Evolutionary conservation across 30 jellyfish, hydroid and myxozoan genomes (phyloP).

Genomic region (Hydractinia echinata): DNA sequence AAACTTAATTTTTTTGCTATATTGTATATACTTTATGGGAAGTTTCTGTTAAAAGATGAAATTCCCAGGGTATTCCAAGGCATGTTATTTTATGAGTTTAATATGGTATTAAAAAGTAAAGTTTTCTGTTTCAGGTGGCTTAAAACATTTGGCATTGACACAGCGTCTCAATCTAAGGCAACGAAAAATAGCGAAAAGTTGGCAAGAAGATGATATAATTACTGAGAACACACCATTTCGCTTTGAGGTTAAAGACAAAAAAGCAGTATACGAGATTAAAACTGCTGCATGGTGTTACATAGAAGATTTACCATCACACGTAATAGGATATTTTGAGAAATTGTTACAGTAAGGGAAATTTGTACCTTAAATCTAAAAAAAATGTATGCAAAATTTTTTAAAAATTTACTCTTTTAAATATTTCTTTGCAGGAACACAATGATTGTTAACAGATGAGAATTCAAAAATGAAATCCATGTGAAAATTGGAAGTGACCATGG

Average conservation of each 20-base stretch:
- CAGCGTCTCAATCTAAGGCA: constrained; percentile 11
- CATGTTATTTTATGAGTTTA: too few species aligned
- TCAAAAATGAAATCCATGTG: constrained; percentile 18
- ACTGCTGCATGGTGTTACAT: constrained; percentile 6
- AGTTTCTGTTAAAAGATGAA: too few species aligned
- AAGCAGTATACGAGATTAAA: background rate
- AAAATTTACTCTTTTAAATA: background rate
- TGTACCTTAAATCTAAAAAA: background rate
- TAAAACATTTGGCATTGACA: constrained; percentile 13
- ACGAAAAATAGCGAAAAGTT: constrained; percentile 1
- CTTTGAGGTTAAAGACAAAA: background rate
- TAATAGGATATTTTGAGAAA: constrained; percentile 8
- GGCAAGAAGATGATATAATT: constrained; percentile 21
- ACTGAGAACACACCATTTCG: constrained; percentile 9
- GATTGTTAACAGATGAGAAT: background rate
- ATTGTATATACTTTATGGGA: too few species aligned
- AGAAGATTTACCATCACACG: constrained; percentile 17
- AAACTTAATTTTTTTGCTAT: too few species aligned
- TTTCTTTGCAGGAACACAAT: background rate
- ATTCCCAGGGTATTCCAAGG: too few species aligned
- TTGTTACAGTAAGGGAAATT: background rate
- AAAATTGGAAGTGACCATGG: constrained; percentile 24
- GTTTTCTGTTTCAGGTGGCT: constrained; percentile 11
- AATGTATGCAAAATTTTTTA: background rate
- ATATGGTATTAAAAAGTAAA: background rate